phyloP scores from a whole-genome alignment of 2,113 vertebrate species.

The Pithys albifrons region DNA sequence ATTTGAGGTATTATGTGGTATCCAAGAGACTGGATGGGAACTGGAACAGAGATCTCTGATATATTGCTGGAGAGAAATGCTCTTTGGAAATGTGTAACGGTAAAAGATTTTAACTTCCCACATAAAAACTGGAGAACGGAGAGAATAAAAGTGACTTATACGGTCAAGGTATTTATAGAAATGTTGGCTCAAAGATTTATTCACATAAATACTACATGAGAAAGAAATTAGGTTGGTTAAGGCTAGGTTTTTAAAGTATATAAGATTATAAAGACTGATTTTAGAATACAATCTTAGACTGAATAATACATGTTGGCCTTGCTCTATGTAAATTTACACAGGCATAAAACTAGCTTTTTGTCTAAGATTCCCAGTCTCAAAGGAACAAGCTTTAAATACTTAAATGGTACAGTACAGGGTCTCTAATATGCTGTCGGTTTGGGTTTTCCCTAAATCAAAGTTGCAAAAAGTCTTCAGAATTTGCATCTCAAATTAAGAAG shows the following conservation, averaged over 20 bases:
- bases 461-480: not conserved
- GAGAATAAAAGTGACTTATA: not conserved
- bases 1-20: not conserved
- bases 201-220: not conserved
- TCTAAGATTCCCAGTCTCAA: not conserved
- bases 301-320: not conserved
- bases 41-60: not conserved
- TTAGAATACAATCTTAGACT: not conserved
- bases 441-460: not conserved
- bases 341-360: not conserved
- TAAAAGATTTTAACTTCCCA: not conserved
- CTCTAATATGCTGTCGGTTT: not conserved
- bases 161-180: not conserved
- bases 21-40: not conserved
- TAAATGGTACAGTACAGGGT: not conserved
- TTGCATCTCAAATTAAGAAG: not conserved
- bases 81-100: not conserved
- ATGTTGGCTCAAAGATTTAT: not conserved
- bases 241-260: not conserved
- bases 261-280: not conserved
- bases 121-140: not conserved
- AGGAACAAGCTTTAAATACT: not conserved
- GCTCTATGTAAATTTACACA: not conserved
- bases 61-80: not conserved
- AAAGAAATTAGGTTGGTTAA: not conserved